Base-by-base conservation (phyloP, 2,113 vertebrate genomes). In the Formicarius rufipectus region DNA sequence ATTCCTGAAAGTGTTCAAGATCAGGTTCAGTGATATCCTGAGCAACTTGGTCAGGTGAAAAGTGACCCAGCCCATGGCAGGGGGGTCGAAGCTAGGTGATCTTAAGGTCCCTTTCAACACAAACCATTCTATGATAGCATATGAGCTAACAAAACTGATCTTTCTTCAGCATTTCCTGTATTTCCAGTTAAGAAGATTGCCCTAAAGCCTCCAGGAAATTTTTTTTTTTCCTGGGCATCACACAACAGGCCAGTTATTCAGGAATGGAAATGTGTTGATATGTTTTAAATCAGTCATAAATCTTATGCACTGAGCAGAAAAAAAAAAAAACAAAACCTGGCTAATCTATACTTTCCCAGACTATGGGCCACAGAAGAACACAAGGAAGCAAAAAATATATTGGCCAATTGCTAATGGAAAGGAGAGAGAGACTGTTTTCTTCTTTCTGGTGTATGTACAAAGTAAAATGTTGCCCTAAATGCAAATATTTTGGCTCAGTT, bases 31-130 rank as follows among this genome's bases (percentile, higher is more conserved):
- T 19, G 20, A 13, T 33, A 9, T 13, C 55, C 4, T 66, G n/a
- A 60, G 30, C 20, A 74, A 24, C 11, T 18, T 18, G 25, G 1
- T 52, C 45, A 13, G 42, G 23, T 9, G 8, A 11, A 18, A 64
- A 9, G 16, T 58, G 23, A 35, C 13, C 25, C 14, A 73, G 19
- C 7, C 21, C 19, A 27, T 0, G 7, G 39, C 7, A 35, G 6
- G 3, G 5, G 2, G 1, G 2, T 5, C 60, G 30, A 6, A 66
- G 58, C 17, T 25, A 5, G 13, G 6, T 45, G 17, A 35, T 31
- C 39, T 87, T 37, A 53, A 58, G 9, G 25, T 53, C 28, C 28
- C 9, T 75, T 86, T 56, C 14, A 47, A 79, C 37, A 12, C 33
- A 88, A 84, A 84, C 3, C 9, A 59, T 53, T 50, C 64, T 42